Base-by-base conservation (phyloP, 1,140 invertebrate species). In the Zaprionus davidi region DNA sequence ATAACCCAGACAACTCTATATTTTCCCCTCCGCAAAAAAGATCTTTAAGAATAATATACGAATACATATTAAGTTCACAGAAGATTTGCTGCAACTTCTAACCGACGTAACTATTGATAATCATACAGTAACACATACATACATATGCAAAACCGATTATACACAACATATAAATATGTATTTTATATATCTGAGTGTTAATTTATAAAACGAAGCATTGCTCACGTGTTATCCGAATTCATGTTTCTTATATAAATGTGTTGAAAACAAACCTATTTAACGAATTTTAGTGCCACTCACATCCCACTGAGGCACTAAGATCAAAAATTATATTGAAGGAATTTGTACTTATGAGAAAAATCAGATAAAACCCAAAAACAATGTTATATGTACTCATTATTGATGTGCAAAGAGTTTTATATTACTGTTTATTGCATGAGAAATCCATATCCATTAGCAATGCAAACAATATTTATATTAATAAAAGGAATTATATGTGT, bases 141-240 rank as follows among this genome's bases (percentile, higher is more conserved):
- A 44, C n/a, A 17, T 17, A 41, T 41, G 38, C 38, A 41, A 63
- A 38, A 38, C 20, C 51, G 26, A n/a, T 38, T 62, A 70, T 55
- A 63, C 49, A 67, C 36, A 41, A 46, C 31, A 34, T 12, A 64
- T 71, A 62, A 67, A 74, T 63, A 77, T 77, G 63, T 77, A 77
- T 77, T 77, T 77, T 77, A 77, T 77, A 77, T 77, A 77, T 77
- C 75, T 77, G 75, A 73, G 57, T 77, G 75, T 77, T 77, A 74
- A 76, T 71, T 75, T 75, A 70, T 76, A 65, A 65, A 71, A 5
- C 49, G 20, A 46, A 31, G 17, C 34, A 60, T 44, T 44, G 59
- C 34, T 31, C 24, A 64, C 55, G 51, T 51, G 41, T 71, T 60
- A 65, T 41, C 71, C 46, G 17, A 70, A 65, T 71, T 36, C 62